A percentile compares a stretch with the other conserved stretches of the same genome.
phyloP scores from a whole-genome alignment of 2,888 invertebrate species.

The Emmelina monodactyla region DNA sequence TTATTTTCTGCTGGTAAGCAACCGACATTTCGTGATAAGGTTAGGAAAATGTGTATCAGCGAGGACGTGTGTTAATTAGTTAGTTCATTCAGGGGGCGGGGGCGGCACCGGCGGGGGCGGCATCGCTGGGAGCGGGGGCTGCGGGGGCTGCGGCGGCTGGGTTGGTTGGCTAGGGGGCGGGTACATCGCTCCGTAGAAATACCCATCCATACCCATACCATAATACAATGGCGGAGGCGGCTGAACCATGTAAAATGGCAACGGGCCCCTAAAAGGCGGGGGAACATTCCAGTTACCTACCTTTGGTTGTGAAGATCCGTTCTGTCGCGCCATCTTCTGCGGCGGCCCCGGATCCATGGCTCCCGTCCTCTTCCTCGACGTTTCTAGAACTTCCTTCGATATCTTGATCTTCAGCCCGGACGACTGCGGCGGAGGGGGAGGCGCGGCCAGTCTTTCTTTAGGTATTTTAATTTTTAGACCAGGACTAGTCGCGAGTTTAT shows the following conservation, averaged over 20 bases:
- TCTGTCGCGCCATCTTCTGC: conserved; percentile 41
- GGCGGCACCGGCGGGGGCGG: conserved; percentile 70
- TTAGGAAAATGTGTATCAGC: too few relatives aligned
- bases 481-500: conserved; percentile 44
- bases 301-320: conserved; percentile 46
- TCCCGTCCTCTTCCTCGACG: conserved; percentile 42
- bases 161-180: conserved; percentile 27
- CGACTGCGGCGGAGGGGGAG: conserved; percentile 44
- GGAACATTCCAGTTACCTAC: conserved; percentile 48
- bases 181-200: conserved; percentile 22
- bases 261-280: conserved; percentile 32
- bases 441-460: conserved; percentile 73
- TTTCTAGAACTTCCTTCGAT: conserved; percentile 75
- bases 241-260: conserved; percentile 48
- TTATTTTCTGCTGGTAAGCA: too few relatives aligned
- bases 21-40: too few relatives aligned
- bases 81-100: conserved; percentile 63
- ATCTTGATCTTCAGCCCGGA: conserved; percentile 80
- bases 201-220: conserved; percentile 31
- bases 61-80: too few relatives aligned
- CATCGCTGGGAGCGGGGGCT: conserved; percentile 40
- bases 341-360: conserved; percentile 28
- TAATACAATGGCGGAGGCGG: conserved; percentile 45
- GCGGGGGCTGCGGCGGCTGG: conserved; percentile 17
- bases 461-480: conserved; percentile 84